Conservation (phyloP, 2,113 vertebrate genomes). For the Heterochromis multidens region DNA sequence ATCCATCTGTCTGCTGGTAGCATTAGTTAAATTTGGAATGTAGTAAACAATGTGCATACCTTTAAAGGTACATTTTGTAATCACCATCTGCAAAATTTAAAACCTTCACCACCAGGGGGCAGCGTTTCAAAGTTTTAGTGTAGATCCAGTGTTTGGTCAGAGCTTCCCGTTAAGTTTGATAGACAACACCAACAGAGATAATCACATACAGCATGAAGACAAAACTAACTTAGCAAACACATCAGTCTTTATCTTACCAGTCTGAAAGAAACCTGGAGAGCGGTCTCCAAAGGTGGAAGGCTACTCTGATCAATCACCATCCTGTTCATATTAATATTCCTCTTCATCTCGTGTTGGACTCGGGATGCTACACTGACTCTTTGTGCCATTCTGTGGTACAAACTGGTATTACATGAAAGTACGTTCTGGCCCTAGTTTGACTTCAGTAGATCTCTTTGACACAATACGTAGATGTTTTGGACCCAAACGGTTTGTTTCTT, state of each 20-base stretch:
- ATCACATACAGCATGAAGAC: too few species aligned
- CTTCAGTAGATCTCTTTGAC: background rate
- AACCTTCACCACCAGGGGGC: background rate
- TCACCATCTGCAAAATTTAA: background rate
- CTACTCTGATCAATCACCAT: background rate
- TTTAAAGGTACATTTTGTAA: background rate
- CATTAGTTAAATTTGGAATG: background rate
- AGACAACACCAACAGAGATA: too few species aligned
- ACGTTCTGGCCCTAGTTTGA: fast-evolving
- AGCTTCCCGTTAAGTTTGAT: background rate
- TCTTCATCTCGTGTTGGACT: background rate
- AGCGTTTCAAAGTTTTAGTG: background rate
- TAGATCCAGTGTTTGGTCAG: background rate
- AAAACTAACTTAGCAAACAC: too few species aligned
- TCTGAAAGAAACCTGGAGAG: too few species aligned
- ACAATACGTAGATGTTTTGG: too few species aligned
- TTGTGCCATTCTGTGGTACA: background rate
- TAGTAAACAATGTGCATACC: background rate
- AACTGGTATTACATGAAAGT: background rate
- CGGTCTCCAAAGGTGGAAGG: background rate
- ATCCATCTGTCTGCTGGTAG: background rate
- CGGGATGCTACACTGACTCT: background rate
- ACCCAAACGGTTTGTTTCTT: too few species aligned
- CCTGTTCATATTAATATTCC: background rate
- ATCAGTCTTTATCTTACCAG: too few species aligned